Evolutionary conservation across 1,140 invertebrate genomes (phyloP).

Genomic region (Eupristina koningsbergeri): DNA sequence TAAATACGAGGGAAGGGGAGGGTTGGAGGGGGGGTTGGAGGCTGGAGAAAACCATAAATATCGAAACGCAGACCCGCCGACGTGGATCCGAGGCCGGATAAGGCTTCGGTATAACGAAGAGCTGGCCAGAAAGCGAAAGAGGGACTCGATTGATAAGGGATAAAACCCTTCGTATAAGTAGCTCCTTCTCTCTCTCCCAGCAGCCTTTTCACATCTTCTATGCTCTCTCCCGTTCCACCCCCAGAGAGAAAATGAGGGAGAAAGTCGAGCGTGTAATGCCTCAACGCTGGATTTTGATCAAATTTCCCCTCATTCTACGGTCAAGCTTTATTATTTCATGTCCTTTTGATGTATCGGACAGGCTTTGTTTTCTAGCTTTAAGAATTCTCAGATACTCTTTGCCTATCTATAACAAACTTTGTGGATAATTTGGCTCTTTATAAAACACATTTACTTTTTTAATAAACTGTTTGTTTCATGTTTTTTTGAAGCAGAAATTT

Average conservation of each 20-base stretch:
- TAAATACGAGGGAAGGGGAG: conserved; percentile 21
- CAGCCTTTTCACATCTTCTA: neutral
- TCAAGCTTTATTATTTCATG: conserved; percentile 38
- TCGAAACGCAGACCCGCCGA: conserved; percentile 44
- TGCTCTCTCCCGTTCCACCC: neutral
- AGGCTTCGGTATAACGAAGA: conserved; percentile 18
- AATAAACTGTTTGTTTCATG: too few relatives aligned
- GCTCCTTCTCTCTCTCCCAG: conserved; percentile 17
- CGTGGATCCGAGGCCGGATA: conserved; percentile 34
- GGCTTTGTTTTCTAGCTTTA: neutral
- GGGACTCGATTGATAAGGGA: conserved; percentile 51
- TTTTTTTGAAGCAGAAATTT: neutral
- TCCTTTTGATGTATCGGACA: neutral
- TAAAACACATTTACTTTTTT: too few relatives aligned
- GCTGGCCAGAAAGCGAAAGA: conserved; percentile 11
- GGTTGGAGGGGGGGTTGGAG: neutral
- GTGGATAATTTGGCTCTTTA: neutral
- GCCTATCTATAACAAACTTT: neutral
- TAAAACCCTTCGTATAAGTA: conserved; percentile 46
- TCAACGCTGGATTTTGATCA: conserved; percentile 17
- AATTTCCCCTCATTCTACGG: neutral
- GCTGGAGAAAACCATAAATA: conserved; percentile 44
- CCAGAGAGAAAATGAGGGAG: neutral
- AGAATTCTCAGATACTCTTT: neutral
- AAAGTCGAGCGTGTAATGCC: neutral